A percentile compares a stretch with the other conserved stretches of the same genome.
phyloP scores from a whole-genome alignment of 2,113 vertebrate genomes.

The Pontoporia blainvillei region DNA sequence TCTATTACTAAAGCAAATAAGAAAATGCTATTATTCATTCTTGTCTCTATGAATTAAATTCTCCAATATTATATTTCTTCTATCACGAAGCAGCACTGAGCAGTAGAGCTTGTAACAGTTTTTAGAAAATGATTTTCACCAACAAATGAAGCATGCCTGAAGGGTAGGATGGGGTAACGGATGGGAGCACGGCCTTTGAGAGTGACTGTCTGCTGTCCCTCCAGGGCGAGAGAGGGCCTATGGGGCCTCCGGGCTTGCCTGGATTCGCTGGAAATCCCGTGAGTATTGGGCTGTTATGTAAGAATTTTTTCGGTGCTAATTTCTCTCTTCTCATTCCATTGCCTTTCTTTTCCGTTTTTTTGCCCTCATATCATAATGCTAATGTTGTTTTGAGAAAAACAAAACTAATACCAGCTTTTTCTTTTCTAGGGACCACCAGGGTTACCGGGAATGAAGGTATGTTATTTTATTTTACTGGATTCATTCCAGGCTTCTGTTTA shows the following conservation, averaged over 20 bases:
- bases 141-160: rapidly evolving
- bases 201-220: constrained; percentile 51
- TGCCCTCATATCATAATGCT: background rate
- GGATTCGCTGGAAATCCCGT: constrained; percentile 90
- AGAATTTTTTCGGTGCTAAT: background rate
- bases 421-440: constrained; percentile 90
- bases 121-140: background rate
- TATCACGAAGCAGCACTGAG: rapidly evolving
- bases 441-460: constrained; percentile 90
- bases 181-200: rapidly evolving
- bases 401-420: constrained; percentile 15
- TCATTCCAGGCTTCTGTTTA: background rate
- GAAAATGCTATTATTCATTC: rapidly evolving
- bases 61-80: background rate
- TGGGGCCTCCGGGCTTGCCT: constrained; percentile 86
- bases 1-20: background rate
- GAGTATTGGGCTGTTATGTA: constrained; percentile 70
- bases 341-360: background rate
- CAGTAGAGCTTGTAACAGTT: rapidly evolving
- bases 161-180: background rate
- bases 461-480: background rate
- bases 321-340: background rate
- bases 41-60: background rate
- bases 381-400: background rate
- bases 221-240: constrained; percentile 91